phyloP scores from a whole-genome alignment of 2,888 invertebrate species.

The Cenopis cana region DNA sequence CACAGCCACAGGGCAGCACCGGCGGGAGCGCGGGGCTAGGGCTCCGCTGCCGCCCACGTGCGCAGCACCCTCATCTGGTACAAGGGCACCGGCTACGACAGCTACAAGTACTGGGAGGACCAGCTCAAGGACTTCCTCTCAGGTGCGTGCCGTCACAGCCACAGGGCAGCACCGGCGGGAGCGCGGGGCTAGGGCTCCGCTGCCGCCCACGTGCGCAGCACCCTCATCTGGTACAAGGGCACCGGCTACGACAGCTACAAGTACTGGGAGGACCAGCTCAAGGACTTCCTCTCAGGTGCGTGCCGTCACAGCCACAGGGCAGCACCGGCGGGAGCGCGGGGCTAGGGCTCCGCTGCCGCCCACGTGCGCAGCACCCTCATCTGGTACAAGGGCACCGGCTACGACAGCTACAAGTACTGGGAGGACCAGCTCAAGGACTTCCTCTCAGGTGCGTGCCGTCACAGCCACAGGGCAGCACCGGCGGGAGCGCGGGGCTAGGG shows the following conservation, averaged over 20 bases:
- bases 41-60: slow-evolving; percentile 96
- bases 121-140: slow-evolving; percentile 91
- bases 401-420: slow-evolving; percentile 92
- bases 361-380: slow-evolving; percentile 97
- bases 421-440: slow-evolving; percentile 90
- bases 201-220: slow-evolving; percentile 96
- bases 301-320: too few species aligned
- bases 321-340: too few species aligned
- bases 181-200: slow-evolving; percentile 98
- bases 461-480: too few species aligned
- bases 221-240: slow-evolving; percentile 97
- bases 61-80: slow-evolving; percentile 98
- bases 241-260: slow-evolving; percentile 90
- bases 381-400: slow-evolving; percentile 94
- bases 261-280: slow-evolving; percentile 92
- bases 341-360: too few species aligned
- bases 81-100: slow-evolving; percentile 90
- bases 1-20: too few species aligned
- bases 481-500: too few species aligned
- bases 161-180: too few species aligned
- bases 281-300: slow-evolving; percentile 92
- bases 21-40: slow-evolving; percentile 98
- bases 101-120: slow-evolving; percentile 92
- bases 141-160: slow-evolving; percentile 85
- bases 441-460: slow-evolving; percentile 91